Evolutionary conservation across 92 coral and sea anemone species (phyloP).

Genomic region (Palythoa caribaeorum): DNA sequence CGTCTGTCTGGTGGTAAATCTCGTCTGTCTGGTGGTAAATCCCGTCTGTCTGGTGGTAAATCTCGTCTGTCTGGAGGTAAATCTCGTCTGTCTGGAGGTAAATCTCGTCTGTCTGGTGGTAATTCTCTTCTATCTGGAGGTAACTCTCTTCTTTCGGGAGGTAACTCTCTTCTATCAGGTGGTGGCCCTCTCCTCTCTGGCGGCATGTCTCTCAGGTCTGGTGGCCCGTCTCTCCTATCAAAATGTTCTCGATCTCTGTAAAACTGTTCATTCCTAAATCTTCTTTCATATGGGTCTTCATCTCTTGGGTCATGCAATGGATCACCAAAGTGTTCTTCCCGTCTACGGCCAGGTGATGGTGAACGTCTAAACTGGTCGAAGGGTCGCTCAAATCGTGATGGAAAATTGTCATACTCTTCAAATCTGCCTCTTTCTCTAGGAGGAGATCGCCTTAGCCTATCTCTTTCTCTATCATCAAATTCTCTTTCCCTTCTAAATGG

Average conservation of each 20-base stretch:
- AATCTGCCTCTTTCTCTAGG: slow-evolving; percentile 78
- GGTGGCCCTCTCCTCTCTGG: slow-evolving; percentile 38
- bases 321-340: slow-evolving; percentile 66
- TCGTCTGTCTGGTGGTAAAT: slow-evolving; percentile 7
- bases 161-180: slow-evolving; percentile 34
- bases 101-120: slow-evolving; percentile 5
- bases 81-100: slow-evolving; percentile 15
- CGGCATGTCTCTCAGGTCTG: slow-evolving; percentile 19
- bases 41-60: neutral
- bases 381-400: slow-evolving; percentile 84
- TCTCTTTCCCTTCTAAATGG: slow-evolving; percentile 74
- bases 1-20: slow-evolving; percentile 13
- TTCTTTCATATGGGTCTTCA: slow-evolving; percentile 78
- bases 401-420: slow-evolving; percentile 78
- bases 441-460: slow-evolving; percentile 74
- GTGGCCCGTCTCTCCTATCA: slow-evolving; percentile 67
- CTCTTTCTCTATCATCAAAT: slow-evolving; percentile 67
- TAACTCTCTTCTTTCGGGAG: slow-evolving; percentile 1
- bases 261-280: slow-evolving; percentile 86
- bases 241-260: slow-evolving; percentile 72
- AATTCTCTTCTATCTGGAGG: slow-evolving; percentile 5
- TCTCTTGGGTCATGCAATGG: slow-evolving; percentile 75
- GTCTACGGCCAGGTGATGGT: slow-evolving; percentile 75
- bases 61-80: neutral
- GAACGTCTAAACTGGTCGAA: slow-evolving; percentile 77